Evolutionary conservation across 2,797 vertebrate genomes (phyloP), one percentile per base, ranked within the genome.

Genomic region (Sebastes baramenuke): DNA sequence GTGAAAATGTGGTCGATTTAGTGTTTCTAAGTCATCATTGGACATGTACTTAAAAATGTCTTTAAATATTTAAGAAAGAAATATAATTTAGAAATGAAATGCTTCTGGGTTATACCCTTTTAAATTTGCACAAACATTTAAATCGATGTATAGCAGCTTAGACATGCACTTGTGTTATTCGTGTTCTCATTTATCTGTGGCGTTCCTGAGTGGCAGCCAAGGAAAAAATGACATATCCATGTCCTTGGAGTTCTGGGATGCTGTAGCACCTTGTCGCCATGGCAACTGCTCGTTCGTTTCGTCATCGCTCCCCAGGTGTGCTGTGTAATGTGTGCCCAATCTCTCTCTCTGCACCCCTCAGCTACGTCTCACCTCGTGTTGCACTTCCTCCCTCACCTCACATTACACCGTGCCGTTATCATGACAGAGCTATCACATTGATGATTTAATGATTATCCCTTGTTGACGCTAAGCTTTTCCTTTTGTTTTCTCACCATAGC

Each of bases 231-330:
- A 82, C 60, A 88, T 91, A 91, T 87, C 29, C 60, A 46, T 18
- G 7, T 88, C 81, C 76, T 86, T 84, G 79, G 83, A 86, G 74
- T 88, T 86, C 84, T 77, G 66, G 80, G 88, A 91, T 83, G 78
- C 91, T 89, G 77, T 83, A 83, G 80, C 85, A 74, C 89, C 75
- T 84, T 29, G 68, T 95, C 87, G 81, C 94, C 93, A 95, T 95
- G 88, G 94, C 83, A 95, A 94, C 94, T 34, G 58, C 75, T 81
- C 56, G 77, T 62, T 81, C 62, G 75, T 88, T 77, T 92, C 70
- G 27, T 92, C 90, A 89, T 76, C 42, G 58, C 87, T 91, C 84
- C 86, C 88, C 92, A 95, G 94, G 91, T 95, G 90, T 91, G 89
- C 80, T 71, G 84, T 75, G 64, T 87, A 84, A 86, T 80, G 68